These are phyloP conservation scores for Pheosia tremula DNA, from an alignment of 2,888 invertebrate genomes.

Conservation along the genomic window DNA sequence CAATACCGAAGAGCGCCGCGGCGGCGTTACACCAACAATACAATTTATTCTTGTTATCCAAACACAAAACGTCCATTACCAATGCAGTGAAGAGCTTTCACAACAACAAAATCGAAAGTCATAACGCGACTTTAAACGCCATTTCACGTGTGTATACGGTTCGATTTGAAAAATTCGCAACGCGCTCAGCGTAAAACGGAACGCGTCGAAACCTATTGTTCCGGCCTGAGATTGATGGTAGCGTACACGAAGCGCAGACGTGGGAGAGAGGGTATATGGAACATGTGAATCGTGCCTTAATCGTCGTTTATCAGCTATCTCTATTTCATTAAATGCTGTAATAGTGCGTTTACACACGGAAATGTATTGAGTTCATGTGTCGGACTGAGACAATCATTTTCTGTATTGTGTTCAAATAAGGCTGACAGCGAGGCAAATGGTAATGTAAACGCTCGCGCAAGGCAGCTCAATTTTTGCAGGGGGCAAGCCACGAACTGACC, in stretches of 20 bases:
- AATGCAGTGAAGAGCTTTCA: conserved; percentile 36
- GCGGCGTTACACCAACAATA: conserved; percentile 6
- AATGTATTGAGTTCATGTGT: neutral
- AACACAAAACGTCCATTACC: conserved; percentile 31
- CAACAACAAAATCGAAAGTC: conserved; percentile 61
- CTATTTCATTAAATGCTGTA: conserved; percentile 23
- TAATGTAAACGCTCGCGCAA: no score
- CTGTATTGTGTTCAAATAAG: no score
- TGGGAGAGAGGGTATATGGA: conserved; percentile 72
- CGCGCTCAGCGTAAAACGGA: conserved; percentile 48
- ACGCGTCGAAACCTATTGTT: conserved; percentile 58
- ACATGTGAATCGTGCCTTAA: conserved; percentile 67
- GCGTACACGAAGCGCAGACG: conserved; percentile 44
- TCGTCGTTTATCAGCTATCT: conserved; percentile 32
- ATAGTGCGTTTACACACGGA: conserved; percentile 17
- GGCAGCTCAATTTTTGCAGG: no score
- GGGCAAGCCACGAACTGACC: no score
- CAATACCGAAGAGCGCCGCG: conserved; percentile 20
- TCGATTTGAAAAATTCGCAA: conserved; percentile 52
- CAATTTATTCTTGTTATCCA: conserved; percentile 15
- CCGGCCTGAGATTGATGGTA: conserved; percentile 64
- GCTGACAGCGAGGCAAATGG: no score
- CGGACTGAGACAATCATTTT: neutral
- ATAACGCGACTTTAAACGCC: conserved; percentile 45
- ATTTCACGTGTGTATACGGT: conserved; percentile 41